Evolutionary conservation across 2,797 vertebrate genomes (phyloP).

Genomic region (Thalassophryne amazonica): DNA sequence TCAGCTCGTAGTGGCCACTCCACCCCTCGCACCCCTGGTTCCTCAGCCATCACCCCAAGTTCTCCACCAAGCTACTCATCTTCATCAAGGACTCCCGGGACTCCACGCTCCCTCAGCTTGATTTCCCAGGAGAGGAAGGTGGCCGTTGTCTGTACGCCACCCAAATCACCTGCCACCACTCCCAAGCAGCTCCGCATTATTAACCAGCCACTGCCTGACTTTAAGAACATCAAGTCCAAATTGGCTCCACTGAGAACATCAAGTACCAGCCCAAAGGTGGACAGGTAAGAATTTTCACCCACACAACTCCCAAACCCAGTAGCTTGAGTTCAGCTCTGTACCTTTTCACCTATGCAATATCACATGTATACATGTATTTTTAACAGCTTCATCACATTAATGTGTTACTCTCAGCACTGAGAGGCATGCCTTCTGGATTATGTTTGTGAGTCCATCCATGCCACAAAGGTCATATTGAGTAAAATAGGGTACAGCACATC

Average conservation of each 20-base stretch:
- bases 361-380: too few relatives aligned
- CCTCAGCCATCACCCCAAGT: conserved; percentile 91
- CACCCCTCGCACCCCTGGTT: conserved; percentile 93
- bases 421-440: too few relatives aligned
- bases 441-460: too few relatives aligned
- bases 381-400: too few relatives aligned
- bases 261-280: conserved; percentile 98
- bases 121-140: conserved; percentile 93
- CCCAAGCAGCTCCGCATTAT: conserved; percentile 94
- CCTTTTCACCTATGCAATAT: neutral
- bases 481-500: too few relatives aligned
- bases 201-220: conserved; percentile 95
- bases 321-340: neutral
- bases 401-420: too few relatives aligned
- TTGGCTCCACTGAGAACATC: conserved; percentile 96
- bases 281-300: conserved; percentile 80
- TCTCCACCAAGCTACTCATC: conserved; percentile 95
- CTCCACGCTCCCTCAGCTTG: conserved; percentile 91
- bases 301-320: neutral
- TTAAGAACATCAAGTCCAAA: conserved; percentile 96
- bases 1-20: conserved; percentile 95
- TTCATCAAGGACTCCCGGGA: conserved; percentile 92
- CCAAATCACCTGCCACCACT: conserved; percentile 95
- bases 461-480: too few relatives aligned
- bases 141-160: conserved; percentile 92